Percentiles rank a stretch among this genome's conserved stretches.
Evolutionary conservation across 1,140 invertebrate species (phyloP).

Genomic region (Aphis craccivora): DNA sequence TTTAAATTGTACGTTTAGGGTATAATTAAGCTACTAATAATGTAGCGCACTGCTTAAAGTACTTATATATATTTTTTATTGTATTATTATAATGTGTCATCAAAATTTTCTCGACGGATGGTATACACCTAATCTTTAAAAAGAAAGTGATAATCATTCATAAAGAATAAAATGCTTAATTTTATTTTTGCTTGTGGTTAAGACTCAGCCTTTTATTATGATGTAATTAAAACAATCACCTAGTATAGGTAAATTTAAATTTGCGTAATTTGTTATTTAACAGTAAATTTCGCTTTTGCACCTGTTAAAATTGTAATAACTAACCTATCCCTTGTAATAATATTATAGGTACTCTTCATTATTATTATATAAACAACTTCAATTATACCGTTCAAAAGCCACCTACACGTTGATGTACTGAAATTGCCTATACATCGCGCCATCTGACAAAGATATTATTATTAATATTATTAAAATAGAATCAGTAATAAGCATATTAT

Average conservation of each 20-base stretch:
- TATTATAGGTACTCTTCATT: not conserved
- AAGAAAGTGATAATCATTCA: not conserved
- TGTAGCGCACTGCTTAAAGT: too few relatives aligned
- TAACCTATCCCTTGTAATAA: too few relatives aligned
- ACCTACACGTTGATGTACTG: not conserved
- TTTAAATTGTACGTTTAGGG: too few relatives aligned
- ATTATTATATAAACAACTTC: too few relatives aligned
- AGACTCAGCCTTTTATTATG: not conserved
- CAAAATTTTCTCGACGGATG: not conserved
- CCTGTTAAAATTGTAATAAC: too few relatives aligned
- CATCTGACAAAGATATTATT: not conserved
- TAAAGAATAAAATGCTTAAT: not conserved
- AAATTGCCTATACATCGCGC: not conserved
- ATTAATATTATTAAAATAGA: not conserved
- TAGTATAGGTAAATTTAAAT: not conserved
- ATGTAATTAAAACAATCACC: not conserved
- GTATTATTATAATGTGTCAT: not conserved
- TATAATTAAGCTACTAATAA: not conserved
- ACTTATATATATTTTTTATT: not conserved
- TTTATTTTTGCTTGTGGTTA: not conserved
- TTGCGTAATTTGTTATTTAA: too few relatives aligned
- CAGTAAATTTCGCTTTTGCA: not conserved
- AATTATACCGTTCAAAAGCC: not conserved
- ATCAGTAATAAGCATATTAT: not conserved
- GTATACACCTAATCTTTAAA: not conserved